Evolutionary conservation across 2,113 vertebrate genomes (phyloP).

Genomic region (Heliornis fulica): DNA sequence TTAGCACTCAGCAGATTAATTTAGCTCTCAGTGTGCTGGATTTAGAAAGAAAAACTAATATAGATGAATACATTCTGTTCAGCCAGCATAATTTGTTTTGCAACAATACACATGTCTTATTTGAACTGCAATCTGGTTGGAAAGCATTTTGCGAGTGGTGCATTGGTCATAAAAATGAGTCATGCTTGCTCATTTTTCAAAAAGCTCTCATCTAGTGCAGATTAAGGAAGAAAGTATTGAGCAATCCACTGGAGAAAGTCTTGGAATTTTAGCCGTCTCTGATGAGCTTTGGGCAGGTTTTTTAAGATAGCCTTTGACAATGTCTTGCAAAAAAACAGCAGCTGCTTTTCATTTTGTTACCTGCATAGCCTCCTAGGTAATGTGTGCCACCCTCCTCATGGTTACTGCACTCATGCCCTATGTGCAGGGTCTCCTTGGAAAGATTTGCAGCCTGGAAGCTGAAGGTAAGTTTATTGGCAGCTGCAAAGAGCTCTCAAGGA

Average conservation of each 20-base stretch:
- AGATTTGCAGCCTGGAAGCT: not conserved
- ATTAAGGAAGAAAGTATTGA: constrained; percentile 24
- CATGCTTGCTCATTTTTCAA: constrained; percentile 60
- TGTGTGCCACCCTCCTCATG: not conserved
- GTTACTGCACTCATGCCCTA: not conserved
- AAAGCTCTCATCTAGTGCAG: constrained; percentile 25
- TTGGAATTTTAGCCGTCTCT: not conserved
- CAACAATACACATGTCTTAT: constrained; percentile 65
- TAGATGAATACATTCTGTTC: constrained; percentile 66
- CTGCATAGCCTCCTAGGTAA: not conserved
- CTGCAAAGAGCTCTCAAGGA: not conserved
- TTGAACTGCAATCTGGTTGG: constrained; percentile 66
- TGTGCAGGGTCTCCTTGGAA: not conserved
- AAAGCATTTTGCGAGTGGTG: constrained; percentile 42
- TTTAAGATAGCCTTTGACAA: not conserved
- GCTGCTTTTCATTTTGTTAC: not conserved
- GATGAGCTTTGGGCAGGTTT: not conserved
- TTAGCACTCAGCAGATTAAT: constrained; percentile 71
- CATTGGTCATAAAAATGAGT: constrained; percentile 68
- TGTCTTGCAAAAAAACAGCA: not conserved
- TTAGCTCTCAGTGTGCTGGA: constrained; percentile 61
- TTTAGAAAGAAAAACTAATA: constrained; percentile 68
- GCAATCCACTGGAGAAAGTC: constrained; percentile 5
- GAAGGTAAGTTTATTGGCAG: not conserved
- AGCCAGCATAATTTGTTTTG: constrained; percentile 69